Conservation (phyloP, 2,797 vertebrate species). For the Girardinus metallicus region DNA sequence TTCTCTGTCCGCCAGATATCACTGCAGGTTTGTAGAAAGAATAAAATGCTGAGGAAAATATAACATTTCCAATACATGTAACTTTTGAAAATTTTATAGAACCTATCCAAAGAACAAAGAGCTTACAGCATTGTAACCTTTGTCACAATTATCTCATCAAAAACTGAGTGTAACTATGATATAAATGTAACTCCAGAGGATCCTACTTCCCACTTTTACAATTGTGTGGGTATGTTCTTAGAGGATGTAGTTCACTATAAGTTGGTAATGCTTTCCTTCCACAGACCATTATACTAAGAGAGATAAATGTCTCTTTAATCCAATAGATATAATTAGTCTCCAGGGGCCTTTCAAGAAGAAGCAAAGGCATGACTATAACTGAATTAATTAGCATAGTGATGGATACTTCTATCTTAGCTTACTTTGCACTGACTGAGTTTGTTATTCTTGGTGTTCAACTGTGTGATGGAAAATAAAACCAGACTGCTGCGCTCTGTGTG, state of each 20-base stretch:
- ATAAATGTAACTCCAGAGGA: background rate
- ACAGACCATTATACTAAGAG: slow-evolving; percentile 42
- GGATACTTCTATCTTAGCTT: slow-evolving; percentile 43
- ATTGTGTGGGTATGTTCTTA: background rate
- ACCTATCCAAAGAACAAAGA: background rate
- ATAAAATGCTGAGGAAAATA: background rate
- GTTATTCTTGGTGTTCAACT: slow-evolving; percentile 16
- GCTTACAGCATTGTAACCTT: background rate
- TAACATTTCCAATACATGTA: background rate
- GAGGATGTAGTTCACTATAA: background rate
- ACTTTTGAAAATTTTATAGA: background rate
- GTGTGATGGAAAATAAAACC: background rate
- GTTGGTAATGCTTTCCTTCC: slow-evolving; percentile 32
- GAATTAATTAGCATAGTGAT: slow-evolving; percentile 55
- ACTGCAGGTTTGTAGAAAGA: background rate
- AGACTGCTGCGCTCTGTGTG: slow-evolving; percentile 10
- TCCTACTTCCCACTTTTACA: background rate
- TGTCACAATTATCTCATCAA: background rate
- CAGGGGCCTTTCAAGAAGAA: slow-evolving; percentile 43
- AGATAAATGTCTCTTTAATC: slow-evolving; percentile 56
- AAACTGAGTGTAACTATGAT: background rate
- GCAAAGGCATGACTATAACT: slow-evolving; percentile 46
- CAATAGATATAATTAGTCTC: slow-evolving; percentile 61
- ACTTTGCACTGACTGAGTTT: slow-evolving; percentile 37
- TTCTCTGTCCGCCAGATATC: background rate